Evolutionary conservation across 2,797 vertebrate genomes (phyloP).

Genomic region (Oceanodroma leucorhoa): DNA sequence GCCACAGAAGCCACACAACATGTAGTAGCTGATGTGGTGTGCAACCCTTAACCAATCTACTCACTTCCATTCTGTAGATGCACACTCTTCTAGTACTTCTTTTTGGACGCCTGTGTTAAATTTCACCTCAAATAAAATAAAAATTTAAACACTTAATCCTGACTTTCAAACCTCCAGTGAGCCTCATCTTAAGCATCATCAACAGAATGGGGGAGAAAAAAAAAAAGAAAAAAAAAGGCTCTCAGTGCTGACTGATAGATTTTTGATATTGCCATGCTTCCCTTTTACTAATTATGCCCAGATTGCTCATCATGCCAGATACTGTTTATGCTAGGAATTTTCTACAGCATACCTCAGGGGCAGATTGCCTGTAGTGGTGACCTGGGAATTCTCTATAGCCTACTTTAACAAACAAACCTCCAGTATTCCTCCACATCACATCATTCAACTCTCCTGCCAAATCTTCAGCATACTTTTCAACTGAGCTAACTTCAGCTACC

Average conservation of each 20-base stretch:
- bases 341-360: slow-evolving; percentile 56
- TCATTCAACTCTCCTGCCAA: not conserved
- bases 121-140: slow-evolving; percentile 18
- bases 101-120: not conserved
- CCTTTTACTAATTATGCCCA: slow-evolving; percentile 64
- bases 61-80: not conserved
- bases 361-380: slow-evolving; percentile 49
- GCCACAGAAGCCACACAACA: not conserved
- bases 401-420: slow-evolving; percentile 44
- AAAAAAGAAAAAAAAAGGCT: not conserved
- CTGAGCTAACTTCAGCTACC: not conserved
- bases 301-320: slow-evolving; percentile 56
- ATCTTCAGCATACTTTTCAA: not conserved
- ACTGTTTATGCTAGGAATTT: slow-evolving; percentile 59
- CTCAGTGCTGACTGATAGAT: slow-evolving; percentile 42
- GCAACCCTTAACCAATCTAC: not conserved
- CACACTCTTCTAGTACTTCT: not conserved
- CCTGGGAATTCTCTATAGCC: slow-evolving; percentile 44
- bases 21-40: not conserved
- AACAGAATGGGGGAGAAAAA: not conserved
- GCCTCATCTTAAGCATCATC: not conserved
- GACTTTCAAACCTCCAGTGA: slow-evolving; percentile 13
- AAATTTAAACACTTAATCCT: slow-evolving; percentile 3
- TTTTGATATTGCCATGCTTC: slow-evolving; percentile 32
- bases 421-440: slow-evolving; percentile 15